Percentiles rank a stretch among this genome's conserved stretches.
Evolutionary conservation across 2,113 vertebrate species (phyloP).

Genomic region (Aplodontia rufa): DNA sequence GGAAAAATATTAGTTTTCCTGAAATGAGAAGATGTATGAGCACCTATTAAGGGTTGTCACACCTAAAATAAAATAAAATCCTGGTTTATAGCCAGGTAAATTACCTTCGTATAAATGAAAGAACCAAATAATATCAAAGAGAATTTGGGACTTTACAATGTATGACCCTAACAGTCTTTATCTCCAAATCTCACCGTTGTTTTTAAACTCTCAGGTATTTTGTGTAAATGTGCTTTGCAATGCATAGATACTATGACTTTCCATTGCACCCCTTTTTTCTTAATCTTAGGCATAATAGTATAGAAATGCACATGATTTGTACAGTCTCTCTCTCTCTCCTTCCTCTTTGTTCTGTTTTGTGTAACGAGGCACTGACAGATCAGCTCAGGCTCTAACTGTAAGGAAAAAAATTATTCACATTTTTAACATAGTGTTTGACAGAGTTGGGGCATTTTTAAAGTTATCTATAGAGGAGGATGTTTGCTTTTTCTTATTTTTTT

Average conservation of each 20-base stretch:
- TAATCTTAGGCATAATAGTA: background rate
- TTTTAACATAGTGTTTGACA: constrained; percentile 43
- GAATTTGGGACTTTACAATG: background rate
- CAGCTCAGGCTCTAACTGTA: background rate
- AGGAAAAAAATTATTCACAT: constrained; percentile 5
- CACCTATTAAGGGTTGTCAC: background rate
- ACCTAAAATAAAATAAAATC: background rate
- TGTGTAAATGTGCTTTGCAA: constrained; percentile 20
- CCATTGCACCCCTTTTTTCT: background rate
- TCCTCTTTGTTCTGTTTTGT: background rate
- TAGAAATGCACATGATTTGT: constrained; percentile 35
- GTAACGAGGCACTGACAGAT: background rate
- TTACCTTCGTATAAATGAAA: background rate
- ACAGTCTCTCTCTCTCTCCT: background rate
- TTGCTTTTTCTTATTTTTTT: constrained; percentile 58
- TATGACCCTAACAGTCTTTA: background rate
- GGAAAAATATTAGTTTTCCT: background rate
- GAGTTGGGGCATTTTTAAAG: constrained; percentile 4
- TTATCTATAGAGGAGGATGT: background rate
- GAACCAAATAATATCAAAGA: background rate
- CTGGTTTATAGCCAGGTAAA: background rate
- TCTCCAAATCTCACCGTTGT: background rate
- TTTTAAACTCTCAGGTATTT: constrained; percentile 48
- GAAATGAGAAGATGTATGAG: background rate
- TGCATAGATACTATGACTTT: background rate